A percentile compares a stretch with the other conserved stretches of the same genome.
Evolutionary conservation across 2,113 vertebrate genomes (phyloP).

Genomic region (Tursiops truncatus): DNA sequence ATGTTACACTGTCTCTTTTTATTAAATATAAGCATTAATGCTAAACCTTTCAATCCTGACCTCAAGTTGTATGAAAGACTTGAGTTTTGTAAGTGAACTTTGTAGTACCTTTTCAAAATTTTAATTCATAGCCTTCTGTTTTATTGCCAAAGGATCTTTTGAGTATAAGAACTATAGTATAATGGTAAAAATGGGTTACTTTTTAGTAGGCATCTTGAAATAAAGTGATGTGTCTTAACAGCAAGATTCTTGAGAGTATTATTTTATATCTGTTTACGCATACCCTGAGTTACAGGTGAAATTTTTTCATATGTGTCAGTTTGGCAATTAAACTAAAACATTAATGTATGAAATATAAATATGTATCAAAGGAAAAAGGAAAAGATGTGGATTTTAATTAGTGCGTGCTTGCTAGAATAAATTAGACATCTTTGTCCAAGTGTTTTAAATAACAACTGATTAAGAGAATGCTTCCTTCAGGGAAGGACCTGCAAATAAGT

Average conservation of each 20-base stretch:
- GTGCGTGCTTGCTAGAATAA: not conserved
- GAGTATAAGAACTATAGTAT: not conserved
- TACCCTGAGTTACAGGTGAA: not conserved
- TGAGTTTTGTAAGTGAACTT: not conserved
- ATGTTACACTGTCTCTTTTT: not conserved
- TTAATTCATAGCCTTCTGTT: not conserved
- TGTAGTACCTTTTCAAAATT: not conserved
- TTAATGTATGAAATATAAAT: constrained; percentile 1
- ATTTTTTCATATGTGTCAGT: not conserved
- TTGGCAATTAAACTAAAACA: not conserved
- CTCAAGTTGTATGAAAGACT: not conserved
- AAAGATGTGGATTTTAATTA: not conserved
- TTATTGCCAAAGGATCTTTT: constrained; percentile 9
- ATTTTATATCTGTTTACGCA: not conserved
- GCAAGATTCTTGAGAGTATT: not conserved
- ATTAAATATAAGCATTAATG: not conserved
- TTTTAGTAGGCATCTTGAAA: constrained; percentile 25
- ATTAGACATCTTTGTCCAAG: not conserved
- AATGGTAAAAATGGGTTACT: not conserved
- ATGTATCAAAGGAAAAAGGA: not conserved
- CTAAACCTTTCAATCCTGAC: not conserved
- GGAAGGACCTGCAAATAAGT: not conserved
- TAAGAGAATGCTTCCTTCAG: not conserved
- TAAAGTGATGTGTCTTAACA: not conserved
- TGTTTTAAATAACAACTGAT: not conserved